Percentiles rank a stretch among this genome's conserved stretches.
Evolutionary conservation across 1,140 invertebrate species (phyloP).

Genomic region (Akabosia matsudoensis): DNA sequence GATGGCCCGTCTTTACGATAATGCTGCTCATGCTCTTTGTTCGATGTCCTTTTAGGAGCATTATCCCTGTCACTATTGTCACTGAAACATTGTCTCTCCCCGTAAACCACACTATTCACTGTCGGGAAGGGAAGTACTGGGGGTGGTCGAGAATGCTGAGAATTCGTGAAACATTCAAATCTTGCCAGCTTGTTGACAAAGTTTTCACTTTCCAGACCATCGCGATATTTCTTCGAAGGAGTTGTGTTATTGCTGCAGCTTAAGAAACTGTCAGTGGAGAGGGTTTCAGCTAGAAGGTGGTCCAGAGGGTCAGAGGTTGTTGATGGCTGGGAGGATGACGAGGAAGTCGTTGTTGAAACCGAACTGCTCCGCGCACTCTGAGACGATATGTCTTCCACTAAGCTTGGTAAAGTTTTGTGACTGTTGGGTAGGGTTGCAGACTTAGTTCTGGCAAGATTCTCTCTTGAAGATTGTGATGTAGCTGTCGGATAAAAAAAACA

Average conservation of each 20-base stretch:
- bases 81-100: conserved; percentile 6
- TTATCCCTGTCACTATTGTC: conserved; percentile 11
- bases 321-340: conserved; percentile 7
- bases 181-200: conserved; percentile 50
- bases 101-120: conserved; percentile 11
- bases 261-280: conserved; percentile 8
- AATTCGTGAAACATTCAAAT: conserved; percentile 49
- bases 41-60: not conserved
- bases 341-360: conserved; percentile 3
- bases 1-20: not conserved
- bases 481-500: not conserved
- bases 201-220: conserved; percentile 48
- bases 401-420: not conserved
- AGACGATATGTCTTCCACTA: not conserved
- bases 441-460: not conserved
- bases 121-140: conserved; percentile 29
- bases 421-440: not conserved
- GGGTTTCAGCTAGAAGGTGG: conserved; percentile 15
- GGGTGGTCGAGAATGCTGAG: conserved; percentile 30
- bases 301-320: conserved; percentile 24
- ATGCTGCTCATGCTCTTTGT: not conserved
- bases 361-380: not conserved
- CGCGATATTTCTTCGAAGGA: conserved; percentile 33
- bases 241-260: not conserved
- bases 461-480: not conserved